Percentiles rank a stretch among this genome's conserved stretches.
phyloP scores from a whole-genome alignment of 2,888 invertebrate genomes.

The Esperia sulphurella region DNA sequence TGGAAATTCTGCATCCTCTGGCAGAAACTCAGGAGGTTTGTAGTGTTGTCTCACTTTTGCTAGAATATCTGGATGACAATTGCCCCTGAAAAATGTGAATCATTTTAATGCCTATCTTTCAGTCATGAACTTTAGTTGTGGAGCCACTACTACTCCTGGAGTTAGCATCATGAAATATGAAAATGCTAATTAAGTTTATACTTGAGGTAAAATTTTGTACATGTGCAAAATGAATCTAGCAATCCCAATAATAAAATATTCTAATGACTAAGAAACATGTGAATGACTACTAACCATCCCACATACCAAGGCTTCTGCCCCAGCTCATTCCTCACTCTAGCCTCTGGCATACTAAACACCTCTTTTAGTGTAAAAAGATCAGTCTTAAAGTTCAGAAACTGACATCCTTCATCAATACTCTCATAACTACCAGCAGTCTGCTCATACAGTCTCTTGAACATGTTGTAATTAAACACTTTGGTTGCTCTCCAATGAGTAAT shows the following conservation, averaged over 20 bases:
- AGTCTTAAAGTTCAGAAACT: constrained; percentile 92
- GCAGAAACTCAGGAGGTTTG: constrained; percentile 90
- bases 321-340: constrained; percentile 80
- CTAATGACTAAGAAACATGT: no score
- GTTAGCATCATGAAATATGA: no score
- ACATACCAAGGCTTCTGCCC: constrained; percentile 91
- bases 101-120: neutral
- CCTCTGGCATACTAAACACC: constrained; percentile 86
- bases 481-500: constrained; percentile 88
- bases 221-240: no score
- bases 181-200: no score
- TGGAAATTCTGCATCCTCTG: constrained; percentile 92
- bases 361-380: constrained; percentile 87
- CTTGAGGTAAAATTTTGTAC: no score
- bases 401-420: constrained; percentile 88
- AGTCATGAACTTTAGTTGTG: no score
- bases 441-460: constrained; percentile 85
- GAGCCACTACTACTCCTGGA: no score
- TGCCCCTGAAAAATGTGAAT: constrained; percentile 80
- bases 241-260: no score
- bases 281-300: constrained; percentile 84
- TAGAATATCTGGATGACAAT: constrained; percentile 91
- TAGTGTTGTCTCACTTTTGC: constrained; percentile 87
- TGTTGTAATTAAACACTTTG: constrained; percentile 81
- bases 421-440: constrained; percentile 84